These are phyloP conservation scores for Lynx canadensis DNA, from an alignment of 2,113 vertebrate genomes.

Conservation along the genomic window DNA sequence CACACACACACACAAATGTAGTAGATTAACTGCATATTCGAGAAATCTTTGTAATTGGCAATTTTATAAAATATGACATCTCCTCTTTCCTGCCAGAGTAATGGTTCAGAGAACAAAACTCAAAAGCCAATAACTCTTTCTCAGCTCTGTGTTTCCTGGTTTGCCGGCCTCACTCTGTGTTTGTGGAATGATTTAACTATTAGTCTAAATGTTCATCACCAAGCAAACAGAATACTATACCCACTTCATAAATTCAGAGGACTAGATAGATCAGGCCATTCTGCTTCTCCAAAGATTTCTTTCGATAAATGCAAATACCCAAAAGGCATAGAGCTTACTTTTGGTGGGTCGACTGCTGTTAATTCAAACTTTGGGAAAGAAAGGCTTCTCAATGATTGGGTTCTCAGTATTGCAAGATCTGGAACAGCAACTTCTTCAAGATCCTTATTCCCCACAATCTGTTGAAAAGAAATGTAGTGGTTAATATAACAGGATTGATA, in stretches of 20 bases:
- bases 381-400: background rate
- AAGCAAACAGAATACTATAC: conserved; percentile 27
- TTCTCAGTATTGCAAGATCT: background rate
- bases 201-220: background rate
- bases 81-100: background rate
- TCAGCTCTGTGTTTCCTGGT: background rate
- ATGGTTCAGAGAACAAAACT: background rate
- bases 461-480: background rate
- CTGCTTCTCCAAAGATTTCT: background rate
- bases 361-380: background rate
- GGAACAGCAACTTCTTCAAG: background rate
- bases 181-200: conserved; percentile 11
- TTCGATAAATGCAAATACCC: background rate
- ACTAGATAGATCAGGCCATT: background rate
- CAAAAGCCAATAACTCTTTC: conserved; percentile 1
- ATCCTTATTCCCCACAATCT: background rate
- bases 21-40: background rate
- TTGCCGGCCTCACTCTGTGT: background rate
- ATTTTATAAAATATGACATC: background rate
- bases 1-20: background rate
- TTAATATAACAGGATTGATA: background rate
- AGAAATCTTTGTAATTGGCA: background rate
- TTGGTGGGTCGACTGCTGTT: background rate
- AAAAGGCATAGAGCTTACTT: background rate
- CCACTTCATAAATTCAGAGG: background rate